Percentiles rank a stretch among this genome's conserved stretches.
phyloP scores from a whole-genome alignment of 2,888 invertebrate species.

The Nomada lathburiana region DNA sequence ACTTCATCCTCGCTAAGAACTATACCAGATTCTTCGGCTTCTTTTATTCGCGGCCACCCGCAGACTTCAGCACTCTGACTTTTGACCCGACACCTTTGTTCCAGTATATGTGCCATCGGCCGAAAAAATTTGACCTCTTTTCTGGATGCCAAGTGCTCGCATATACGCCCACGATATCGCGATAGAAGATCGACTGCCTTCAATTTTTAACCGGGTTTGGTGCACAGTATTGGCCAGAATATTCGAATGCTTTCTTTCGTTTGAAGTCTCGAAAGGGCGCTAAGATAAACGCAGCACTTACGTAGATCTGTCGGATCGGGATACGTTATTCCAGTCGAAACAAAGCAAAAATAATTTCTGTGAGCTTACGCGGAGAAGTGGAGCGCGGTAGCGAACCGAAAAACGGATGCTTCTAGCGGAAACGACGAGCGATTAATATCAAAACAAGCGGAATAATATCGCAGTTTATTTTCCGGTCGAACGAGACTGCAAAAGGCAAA shows the following conservation, averaged over 20 bases:
- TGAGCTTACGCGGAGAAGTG: too few species aligned
- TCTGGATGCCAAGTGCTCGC: neutral
- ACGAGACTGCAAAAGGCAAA: conserved; percentile 8
- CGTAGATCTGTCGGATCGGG: neutral
- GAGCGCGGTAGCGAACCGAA: neutral
- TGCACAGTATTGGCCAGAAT: too few species aligned
- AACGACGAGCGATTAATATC: conserved; percentile 18
- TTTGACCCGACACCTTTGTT: conserved; percentile 71
- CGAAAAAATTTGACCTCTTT: conserved; percentile 19
- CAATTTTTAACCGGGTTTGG: too few species aligned
- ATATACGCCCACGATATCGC: too few species aligned
- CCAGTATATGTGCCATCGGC: conserved; percentile 56
- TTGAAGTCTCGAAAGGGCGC: too few species aligned
- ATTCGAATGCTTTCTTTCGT: too few species aligned
- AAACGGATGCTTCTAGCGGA: neutral
- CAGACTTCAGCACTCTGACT: conserved; percentile 53
- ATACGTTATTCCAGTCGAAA: neutral
- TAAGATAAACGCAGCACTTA: neutral
- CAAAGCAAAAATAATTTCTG: neutral
- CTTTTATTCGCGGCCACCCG: conserved; percentile 70
- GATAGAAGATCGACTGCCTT: too few species aligned
- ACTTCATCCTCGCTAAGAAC: conserved; percentile 79
- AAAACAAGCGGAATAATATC: conserved; percentile 24
- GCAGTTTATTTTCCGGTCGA: conserved; percentile 36
- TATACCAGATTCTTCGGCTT: conserved; percentile 74